Conservation (phyloP, 1,140 invertebrate genomes). For the Drosophila simulans region DNA sequence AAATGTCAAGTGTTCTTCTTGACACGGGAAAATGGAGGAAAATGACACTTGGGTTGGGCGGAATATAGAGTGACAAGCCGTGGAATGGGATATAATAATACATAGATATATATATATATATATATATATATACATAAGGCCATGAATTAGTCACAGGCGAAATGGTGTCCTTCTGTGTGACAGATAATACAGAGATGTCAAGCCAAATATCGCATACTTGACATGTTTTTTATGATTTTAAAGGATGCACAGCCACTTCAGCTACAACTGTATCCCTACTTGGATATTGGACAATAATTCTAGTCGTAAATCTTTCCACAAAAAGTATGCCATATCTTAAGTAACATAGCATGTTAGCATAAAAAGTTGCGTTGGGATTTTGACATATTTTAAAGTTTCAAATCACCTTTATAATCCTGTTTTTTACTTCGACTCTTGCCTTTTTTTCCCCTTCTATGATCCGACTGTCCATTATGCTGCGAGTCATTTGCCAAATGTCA, state of each 20-base stretch:
- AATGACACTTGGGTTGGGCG: constrained; percentile 3
- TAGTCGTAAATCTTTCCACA: no score
- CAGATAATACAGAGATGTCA: background rate
- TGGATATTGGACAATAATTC: no score
- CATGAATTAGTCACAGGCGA: constrained; percentile 13
- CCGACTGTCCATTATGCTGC: constrained; percentile 19
- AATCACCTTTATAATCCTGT: background rate
- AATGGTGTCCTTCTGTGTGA: background rate
- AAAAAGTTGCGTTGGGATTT: no score
- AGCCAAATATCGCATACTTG: background rate
- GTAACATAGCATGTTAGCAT: no score
- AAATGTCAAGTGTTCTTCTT: constrained; percentile 59
- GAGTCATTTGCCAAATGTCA: constrained; percentile 51
- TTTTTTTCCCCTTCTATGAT: background rate
- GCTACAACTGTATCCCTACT: no score
- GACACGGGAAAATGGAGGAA: constrained; percentile 11
- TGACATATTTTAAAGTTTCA: background rate
- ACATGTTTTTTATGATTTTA: background rate
- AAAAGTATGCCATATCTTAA: no score
- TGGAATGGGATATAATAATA: background rate
- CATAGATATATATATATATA: background rate
- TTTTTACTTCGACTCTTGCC: no score
- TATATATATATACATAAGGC: background rate
- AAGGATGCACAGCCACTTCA: background rate
- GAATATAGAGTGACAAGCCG: constrained; percentile 23